phyloP scores from a whole-genome alignment of 2,888 invertebrate genomes.

The Tenthredo scrophulariae region DNA sequence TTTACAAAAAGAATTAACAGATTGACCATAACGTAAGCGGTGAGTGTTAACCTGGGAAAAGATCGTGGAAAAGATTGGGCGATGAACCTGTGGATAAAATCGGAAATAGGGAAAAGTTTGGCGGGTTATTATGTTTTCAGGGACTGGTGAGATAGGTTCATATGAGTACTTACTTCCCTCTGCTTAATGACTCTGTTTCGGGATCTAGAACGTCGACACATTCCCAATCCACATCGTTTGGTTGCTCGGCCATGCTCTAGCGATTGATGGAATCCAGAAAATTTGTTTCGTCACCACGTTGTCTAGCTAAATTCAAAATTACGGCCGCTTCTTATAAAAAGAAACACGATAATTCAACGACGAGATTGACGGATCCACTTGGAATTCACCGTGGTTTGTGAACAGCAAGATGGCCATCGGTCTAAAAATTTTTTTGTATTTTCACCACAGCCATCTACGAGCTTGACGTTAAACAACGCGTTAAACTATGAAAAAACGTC shows the following conservation, averaged over 20 bases:
- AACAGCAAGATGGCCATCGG: slow-evolving; percentile 21
- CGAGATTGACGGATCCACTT: slow-evolving; percentile 19
- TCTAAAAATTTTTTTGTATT: background rate
- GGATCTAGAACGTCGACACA: slow-evolving; percentile 24
- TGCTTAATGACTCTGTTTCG: slow-evolving; percentile 11
- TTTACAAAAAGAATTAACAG: background rate
- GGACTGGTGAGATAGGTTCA: background rate
- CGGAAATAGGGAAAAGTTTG: slow-evolving; percentile 10
- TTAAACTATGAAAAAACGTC: background rate
- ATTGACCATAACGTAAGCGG: background rate
- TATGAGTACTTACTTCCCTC: slow-evolving; percentile 7
- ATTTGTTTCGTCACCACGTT: slow-evolving; percentile 11
- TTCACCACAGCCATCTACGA: background rate
- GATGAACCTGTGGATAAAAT: background rate
- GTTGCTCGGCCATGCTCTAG: slow-evolving; percentile 36
- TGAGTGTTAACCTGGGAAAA: background rate
- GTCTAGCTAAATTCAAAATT: background rate
- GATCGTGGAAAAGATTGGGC: background rate
- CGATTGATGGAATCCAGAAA: background rate
- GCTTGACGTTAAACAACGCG: background rate
- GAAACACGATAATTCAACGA: slow-evolving; percentile 15
- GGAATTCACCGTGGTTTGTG: slow-evolving; percentile 11
- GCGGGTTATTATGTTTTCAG: background rate
- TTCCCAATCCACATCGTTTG: slow-evolving; percentile 29
- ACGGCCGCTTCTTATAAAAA: background rate